Evolutionary conservation across 2,113 vertebrate species (phyloP), one percentile per base, ranked within the genome.

Genomic region (Epinephelus lanceolatus): DNA sequence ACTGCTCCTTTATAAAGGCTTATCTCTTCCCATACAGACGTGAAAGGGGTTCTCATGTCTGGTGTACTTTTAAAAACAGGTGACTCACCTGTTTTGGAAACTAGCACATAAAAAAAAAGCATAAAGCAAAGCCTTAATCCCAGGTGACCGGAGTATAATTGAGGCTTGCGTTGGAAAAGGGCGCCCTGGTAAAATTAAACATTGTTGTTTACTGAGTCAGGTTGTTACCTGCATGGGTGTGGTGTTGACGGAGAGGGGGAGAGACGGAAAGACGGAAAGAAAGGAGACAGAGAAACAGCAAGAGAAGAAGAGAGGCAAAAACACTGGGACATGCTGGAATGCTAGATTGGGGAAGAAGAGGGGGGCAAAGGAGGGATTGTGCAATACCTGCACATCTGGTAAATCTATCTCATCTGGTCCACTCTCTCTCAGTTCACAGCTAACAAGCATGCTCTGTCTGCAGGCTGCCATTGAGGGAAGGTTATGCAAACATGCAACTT

Each of bases 301-400:
- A 14, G 53, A 71, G 30, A 59, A 37, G 55, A 59, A 37, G 51
- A 72, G 74, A 81, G 11, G 42, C 27, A 4, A 67, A 83, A 84
- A 72, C 71, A 87, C 49, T 15, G 67, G 81, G 81, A 88, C 79
- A 81, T 60, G 86, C 49, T 30, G 89, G 93, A 95, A 92, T 91
- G 92, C 72, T 87, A 89, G 86, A 90, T 91, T 77, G 73, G 60
- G 84, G 52, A 25, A 73, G 69, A 42, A 68, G 49, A 27, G 15
- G n/a, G 77, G 72, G 77, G 53, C 23, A 61, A 45, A 78, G 59
- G 57, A 37, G 81, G 57, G 88, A 90, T 96, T 95, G 95, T 92
- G 94, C 93, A 96, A 96, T 92, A 94, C 86, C 90, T 93, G 91
- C 90, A 95, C 90, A 94, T 94, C 94, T 95, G 94, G 86, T 90